Conservation (phyloP, 1,140 invertebrate species). For the Orussus abietinus region DNA sequence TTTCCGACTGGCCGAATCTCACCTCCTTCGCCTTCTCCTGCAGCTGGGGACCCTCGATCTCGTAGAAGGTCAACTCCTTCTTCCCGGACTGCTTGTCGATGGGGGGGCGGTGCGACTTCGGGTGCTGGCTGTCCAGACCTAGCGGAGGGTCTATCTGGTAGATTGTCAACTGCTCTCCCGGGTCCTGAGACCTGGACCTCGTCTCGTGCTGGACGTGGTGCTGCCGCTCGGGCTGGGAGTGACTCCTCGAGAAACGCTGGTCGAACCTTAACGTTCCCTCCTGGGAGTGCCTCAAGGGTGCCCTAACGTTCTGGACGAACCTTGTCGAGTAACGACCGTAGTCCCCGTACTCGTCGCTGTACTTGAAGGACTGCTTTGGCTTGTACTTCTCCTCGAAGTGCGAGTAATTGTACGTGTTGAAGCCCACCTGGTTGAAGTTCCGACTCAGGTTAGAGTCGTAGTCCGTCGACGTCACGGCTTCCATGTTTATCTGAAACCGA, state of each 20-base stretch:
- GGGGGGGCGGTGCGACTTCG: constrained; percentile 30
- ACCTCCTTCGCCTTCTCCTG: constrained; percentile 32
- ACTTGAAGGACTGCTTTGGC: constrained; percentile 33
- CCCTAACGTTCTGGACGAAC: constrained; percentile 17
- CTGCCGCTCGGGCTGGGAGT: constrained; percentile 45
- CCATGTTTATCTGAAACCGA: constrained; percentile 48
- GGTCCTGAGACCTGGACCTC: constrained; percentile 45
- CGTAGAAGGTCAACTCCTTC: constrained; percentile 44
- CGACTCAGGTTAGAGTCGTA: constrained; percentile 42
- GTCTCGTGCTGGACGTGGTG: constrained; percentile 34
- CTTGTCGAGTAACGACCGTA: constrained; percentile 26
- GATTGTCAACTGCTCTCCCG: constrained; percentile 35
- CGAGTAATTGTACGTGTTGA: constrained; percentile 44
- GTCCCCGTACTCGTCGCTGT: constrained; percentile 36
- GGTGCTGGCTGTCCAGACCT: constrained; percentile 30
- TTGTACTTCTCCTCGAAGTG: constrained; percentile 44
- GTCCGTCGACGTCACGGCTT: constrained; percentile 47
- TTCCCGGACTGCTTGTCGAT: constrained; percentile 27
- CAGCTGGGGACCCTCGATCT: constrained; percentile 35
- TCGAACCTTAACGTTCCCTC: constrained; percentile 20
- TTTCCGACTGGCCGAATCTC: constrained; percentile 24
- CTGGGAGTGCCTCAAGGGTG: constrained; percentile 17
- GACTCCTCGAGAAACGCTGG: constrained; percentile 35
- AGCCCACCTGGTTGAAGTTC: constrained; percentile 41
- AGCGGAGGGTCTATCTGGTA: constrained; percentile 37